Conservation (phyloP, 2,888 invertebrate species). For the Crioceris asparagi region DNA sequence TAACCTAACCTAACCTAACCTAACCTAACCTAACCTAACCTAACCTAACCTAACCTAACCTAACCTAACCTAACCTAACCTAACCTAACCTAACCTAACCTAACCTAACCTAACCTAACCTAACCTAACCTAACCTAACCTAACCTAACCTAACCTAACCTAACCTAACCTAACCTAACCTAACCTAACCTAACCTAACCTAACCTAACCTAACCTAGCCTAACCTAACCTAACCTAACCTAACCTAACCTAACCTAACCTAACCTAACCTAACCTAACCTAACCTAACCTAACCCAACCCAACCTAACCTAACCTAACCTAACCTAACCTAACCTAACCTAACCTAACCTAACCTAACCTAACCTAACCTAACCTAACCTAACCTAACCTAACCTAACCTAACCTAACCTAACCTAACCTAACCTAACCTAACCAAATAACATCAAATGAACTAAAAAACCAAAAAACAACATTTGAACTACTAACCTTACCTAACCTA, state of each 20-base stretch:
- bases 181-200: constrained; percentile 1
- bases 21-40: constrained; percentile 12
- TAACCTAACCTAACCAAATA: constrained; percentile 15
- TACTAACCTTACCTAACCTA: too few species aligned
- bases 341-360: constrained; percentile 2
- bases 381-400: constrained; percentile 14
- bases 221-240: constrained; percentile 2
- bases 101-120: too few species aligned
- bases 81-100: too few species aligned
- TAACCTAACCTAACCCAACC: constrained; percentile 1
- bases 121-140: too few species aligned
- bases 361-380: constrained; percentile 5
- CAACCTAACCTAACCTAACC: constrained; percentile 1
- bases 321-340: constrained; percentile 2
- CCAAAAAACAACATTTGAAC: too few species aligned
- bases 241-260: constrained; percentile 2
- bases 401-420: constrained; percentile 15
- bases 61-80: too few species aligned
- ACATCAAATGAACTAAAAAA: too few species aligned
- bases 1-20: constrained; percentile 10
- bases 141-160: constrained; percentile 2
- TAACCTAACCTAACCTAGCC: constrained; percentile 1
- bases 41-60: too few species aligned
- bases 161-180: constrained; percentile 1
- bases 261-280: constrained; percentile 1